phyloP scores from a whole-genome alignment of 2,797 vertebrate species.

The Microcaecilia unicolor region DNA sequence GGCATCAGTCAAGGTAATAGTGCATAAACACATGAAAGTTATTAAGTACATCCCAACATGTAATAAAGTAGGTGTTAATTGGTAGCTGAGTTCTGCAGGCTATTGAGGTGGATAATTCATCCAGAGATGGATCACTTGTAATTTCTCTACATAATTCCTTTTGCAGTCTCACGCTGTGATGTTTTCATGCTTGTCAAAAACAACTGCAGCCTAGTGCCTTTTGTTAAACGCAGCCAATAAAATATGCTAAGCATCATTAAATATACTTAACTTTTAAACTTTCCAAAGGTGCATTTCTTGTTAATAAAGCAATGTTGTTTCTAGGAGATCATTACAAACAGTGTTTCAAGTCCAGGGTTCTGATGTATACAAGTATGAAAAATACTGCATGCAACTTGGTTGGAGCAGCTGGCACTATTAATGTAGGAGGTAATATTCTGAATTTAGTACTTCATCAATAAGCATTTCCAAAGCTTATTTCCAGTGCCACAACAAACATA shows the following conservation, averaged over 20 bases:
- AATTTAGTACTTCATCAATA: slow-evolving; percentile 24
- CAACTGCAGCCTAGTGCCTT: slow-evolving; percentile 74
- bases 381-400: slow-evolving; percentile 16
- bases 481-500: not conserved
- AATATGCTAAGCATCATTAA: slow-evolving; percentile 74
- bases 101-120: slow-evolving; percentile 88
- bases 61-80: slow-evolving; percentile 94
- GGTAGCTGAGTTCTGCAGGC: slow-evolving; percentile 78
- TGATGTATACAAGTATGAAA: slow-evolving; percentile 19
- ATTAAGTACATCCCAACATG: slow-evolving; percentile 85
- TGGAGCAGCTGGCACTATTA: slow-evolving; percentile 19
- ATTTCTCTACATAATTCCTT: slow-evolving; percentile 79
- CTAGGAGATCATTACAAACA: slow-evolving; percentile 42
- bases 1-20: slow-evolving; percentile 97
- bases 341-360: slow-evolving; percentile 21
- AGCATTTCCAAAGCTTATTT: slow-evolving; percentile 10
- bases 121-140: slow-evolving; percentile 79
- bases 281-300: slow-evolving; percentile 63
- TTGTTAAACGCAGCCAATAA: slow-evolving; percentile 78
- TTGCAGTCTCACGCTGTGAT: slow-evolving; percentile 80
- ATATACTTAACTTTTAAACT: slow-evolving; percentile 78
- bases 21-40: slow-evolving; percentile 89
- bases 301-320: slow-evolving; percentile 41
- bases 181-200: slow-evolving; percentile 76
- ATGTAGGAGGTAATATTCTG: slow-evolving; percentile 26